A percentile compares a stretch with the other conserved stretches of the same genome.
Evolutionary conservation across 1,140 invertebrate genomes (phyloP).

Genomic region (Heliconius congener): DNA sequence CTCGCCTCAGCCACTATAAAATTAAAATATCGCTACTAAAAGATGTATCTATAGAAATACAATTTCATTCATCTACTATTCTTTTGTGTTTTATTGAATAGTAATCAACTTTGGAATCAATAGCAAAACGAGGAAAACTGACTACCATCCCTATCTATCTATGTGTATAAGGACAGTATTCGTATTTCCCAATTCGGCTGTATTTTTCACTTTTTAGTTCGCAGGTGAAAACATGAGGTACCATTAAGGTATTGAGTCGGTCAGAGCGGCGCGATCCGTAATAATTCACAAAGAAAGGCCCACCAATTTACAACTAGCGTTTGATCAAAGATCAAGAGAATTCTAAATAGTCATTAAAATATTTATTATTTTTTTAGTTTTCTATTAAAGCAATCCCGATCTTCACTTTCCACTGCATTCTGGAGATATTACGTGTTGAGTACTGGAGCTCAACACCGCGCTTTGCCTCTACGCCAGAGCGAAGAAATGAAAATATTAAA

Average conservation of each 20-base stretch:
- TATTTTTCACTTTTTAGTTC: conserved; percentile 68
- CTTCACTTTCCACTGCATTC: no score
- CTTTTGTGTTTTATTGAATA: conserved; percentile 17
- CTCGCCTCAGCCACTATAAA: background rate
- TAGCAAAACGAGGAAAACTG: background rate
- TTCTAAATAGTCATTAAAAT: background rate
- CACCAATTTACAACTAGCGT: conserved; percentile 55
- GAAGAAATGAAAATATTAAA: no score
- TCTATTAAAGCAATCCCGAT: no score
- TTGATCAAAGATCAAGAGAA: conserved; percentile 21
- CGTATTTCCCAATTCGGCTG: conserved; percentile 26
- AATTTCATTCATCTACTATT: background rate
- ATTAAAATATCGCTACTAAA: background rate
- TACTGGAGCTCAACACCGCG: no score
- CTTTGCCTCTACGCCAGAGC: no score
- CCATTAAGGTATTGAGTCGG: conserved; percentile 70
- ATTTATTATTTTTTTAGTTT: no score
- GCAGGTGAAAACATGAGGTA: conserved; percentile 56
- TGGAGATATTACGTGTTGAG: no score
- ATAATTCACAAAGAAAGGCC: conserved; percentile 76
- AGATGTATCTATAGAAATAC: background rate
- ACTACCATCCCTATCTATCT: conserved; percentile 1
- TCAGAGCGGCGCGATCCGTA: conserved; percentile 55
- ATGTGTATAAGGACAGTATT: conserved; percentile 13
- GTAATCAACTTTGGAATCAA: conserved; percentile 13